phyloP scores from a whole-genome alignment of 2,888 invertebrate genomes.

The Eudasyphora cyanicolor region DNA sequence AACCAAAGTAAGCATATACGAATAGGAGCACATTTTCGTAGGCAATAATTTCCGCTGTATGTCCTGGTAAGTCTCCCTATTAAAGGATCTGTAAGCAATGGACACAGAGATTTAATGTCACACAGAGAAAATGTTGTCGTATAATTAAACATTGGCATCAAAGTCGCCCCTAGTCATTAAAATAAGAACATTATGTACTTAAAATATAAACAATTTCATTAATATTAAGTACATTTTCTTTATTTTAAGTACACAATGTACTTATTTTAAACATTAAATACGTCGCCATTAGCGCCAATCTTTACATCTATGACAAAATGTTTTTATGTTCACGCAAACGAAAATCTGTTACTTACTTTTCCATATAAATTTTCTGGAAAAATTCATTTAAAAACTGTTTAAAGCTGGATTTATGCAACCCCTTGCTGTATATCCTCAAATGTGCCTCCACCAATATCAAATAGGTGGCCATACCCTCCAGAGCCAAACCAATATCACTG shows the following conservation, averaged over 20 bases:
- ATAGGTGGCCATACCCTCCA: constrained; percentile 57
- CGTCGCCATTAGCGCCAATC: no score
- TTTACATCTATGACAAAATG: no score
- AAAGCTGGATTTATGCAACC: constrained; percentile 60
- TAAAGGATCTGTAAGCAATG: constrained; percentile 57
- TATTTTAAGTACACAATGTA: no score
- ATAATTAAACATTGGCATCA: no score
- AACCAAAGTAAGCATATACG: constrained; percentile 69
- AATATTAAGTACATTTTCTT: no score
- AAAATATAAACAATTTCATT: no score
- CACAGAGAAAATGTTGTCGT: no score
- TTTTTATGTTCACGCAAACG: no score
- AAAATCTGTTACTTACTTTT: constrained; percentile 65
- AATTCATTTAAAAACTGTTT: constrained; percentile 71
- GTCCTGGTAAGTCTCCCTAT: constrained; percentile 59
- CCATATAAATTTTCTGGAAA: constrained; percentile 71
- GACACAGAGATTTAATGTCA: no score
- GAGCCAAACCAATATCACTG: constrained; percentile 57
- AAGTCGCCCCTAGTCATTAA: no score
- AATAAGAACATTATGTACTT: no score
- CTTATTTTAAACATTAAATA: no score
- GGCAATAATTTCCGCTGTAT: constrained; percentile 70
- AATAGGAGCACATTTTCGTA: constrained; percentile 69
- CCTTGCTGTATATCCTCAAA: constrained; percentile 63
- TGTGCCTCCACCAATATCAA: constrained; percentile 64